Evolutionary conservation across 2,113 vertebrate genomes (phyloP).

Genomic region (Propithecus coquereli): DNA sequence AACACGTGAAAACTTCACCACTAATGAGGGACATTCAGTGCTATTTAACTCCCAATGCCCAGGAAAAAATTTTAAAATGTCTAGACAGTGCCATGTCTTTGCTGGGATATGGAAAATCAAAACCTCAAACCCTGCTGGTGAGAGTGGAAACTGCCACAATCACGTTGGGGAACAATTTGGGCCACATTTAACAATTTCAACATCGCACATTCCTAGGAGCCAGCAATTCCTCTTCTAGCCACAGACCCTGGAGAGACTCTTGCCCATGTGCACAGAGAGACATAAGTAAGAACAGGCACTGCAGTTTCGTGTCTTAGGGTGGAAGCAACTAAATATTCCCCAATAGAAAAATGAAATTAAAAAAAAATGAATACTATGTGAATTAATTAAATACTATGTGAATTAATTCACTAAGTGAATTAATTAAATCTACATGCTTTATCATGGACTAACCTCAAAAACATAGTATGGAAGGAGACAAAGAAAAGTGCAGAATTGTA

Average conservation of each 20-base stretch:
- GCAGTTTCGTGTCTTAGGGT: not conserved
- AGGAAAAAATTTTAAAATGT: not conserved
- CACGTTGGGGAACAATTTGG: not conserved
- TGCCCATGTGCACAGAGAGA: accelerated
- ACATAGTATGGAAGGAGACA: accelerated
- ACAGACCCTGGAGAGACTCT: not conserved
- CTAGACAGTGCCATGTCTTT: not conserved
- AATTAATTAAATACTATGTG: no score
- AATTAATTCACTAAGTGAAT: no score
- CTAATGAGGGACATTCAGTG: not conserved
- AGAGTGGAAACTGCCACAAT: not conserved
- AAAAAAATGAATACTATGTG: not conserved
- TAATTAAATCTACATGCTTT: not conserved
- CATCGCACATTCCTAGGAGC: not conserved
- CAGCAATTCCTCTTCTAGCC: not conserved
- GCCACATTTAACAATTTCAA: not conserved
- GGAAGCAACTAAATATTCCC: not conserved
- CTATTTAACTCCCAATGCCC: not conserved
- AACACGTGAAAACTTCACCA: accelerated
- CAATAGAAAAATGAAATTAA: not conserved
- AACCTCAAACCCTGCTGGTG: not conserved
- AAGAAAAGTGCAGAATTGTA: not conserved
- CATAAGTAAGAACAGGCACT: accelerated
- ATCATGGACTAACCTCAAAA: not conserved
- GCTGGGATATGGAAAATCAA: not conserved